These are phyloP conservation scores for Carabus problematicus DNA, from an alignment of 2,888 invertebrate species.

Conservation along the genomic window DNA sequence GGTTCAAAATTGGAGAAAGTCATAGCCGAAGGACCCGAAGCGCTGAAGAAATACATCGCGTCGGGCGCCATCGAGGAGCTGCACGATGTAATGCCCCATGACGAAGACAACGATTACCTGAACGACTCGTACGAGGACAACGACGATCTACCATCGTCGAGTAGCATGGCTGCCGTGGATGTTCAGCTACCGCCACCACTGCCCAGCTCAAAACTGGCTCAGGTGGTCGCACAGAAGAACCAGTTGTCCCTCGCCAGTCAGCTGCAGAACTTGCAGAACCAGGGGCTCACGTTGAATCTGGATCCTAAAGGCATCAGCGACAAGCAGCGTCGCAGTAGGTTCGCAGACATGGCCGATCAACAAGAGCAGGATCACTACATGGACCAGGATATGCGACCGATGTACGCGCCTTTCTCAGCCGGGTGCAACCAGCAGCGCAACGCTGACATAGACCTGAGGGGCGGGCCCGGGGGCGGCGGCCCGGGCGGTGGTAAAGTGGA, in stretches of 20 bases:
- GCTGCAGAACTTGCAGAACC: slow-evolving; percentile 37
- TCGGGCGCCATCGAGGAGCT: slow-evolving; percentile 84
- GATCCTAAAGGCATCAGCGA: slow-evolving; percentile 20
- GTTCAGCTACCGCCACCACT: slow-evolving; percentile 56
- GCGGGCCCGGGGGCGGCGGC: not conserved
- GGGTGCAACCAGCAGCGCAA: not conserved
- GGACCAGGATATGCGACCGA: slow-evolving; percentile 24
- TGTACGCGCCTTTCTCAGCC: slow-evolving; percentile 23
- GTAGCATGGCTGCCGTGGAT: slow-evolving; percentile 49
- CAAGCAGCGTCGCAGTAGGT: slow-evolving; percentile 20
- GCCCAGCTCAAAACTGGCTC: slow-evolving; percentile 58
- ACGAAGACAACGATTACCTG: slow-evolving; percentile 64
- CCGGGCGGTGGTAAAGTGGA: too few relatives aligned
- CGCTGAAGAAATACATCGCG: slow-evolving; percentile 78
- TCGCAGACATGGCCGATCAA: slow-evolving; percentile 13
- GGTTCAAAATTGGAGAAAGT: slow-evolving; percentile 79
- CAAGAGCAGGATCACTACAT: slow-evolving; percentile 17
- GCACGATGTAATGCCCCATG: slow-evolving; percentile 76
- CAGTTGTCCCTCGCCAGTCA: slow-evolving; percentile 28
- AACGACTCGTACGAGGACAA: slow-evolving; percentile 59
- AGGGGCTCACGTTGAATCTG: slow-evolving; percentile 27
- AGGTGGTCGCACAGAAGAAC: slow-evolving; percentile 48
- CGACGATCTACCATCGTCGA: slow-evolving; percentile 53
- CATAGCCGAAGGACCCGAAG: slow-evolving; percentile 78
- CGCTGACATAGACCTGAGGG: slow-evolving; percentile 24